A percentile compares a stretch with the other conserved stretches of the same genome.
Evolutionary conservation across 2,888 invertebrate genomes (phyloP).

Genomic region (Nudaria mundana): DNA sequence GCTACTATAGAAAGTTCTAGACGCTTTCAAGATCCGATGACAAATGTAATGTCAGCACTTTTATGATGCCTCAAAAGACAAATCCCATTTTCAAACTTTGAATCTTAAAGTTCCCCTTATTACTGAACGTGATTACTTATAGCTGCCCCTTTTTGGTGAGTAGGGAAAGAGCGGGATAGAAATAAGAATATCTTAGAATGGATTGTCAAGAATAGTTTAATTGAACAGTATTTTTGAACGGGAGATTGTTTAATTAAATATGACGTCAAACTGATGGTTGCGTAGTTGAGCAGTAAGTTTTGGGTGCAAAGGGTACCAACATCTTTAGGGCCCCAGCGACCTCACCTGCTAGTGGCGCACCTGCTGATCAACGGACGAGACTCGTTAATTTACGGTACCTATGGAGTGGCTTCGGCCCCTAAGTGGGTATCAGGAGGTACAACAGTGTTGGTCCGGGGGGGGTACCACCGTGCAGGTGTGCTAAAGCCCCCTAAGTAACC

Average conservation of each 20-base stretch:
- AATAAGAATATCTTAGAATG: constrained; percentile 10
- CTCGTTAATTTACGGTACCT: too few relatives aligned
- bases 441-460: too few relatives aligned
- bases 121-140: constrained; percentile 16
- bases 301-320: too few relatives aligned
- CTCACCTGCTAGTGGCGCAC: too few relatives aligned
- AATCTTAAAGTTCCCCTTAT: constrained; percentile 20
- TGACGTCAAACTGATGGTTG: too few relatives aligned
- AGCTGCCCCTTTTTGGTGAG: constrained; percentile 7
- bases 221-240: constrained; percentile 5
- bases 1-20: constrained; percentile 19
- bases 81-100: constrained; percentile 30
- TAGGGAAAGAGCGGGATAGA: constrained; percentile 3
- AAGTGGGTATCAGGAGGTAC: too few relatives aligned
- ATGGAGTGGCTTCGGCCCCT: too few relatives aligned
- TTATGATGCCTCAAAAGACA: constrained; percentile 26
- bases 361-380: too few relatives aligned
- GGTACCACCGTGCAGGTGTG: too few relatives aligned
- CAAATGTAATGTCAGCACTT: constrained; percentile 26
- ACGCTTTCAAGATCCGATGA: constrained; percentile 18
- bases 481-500: too few relatives aligned
- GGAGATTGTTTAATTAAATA: constrained; percentile 8
- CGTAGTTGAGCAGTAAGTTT: too few relatives aligned
- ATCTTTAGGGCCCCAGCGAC: too few relatives aligned
- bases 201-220: constrained; percentile 17